These are phyloP conservation scores for Eonycteris spelaea DNA, from an alignment of 2,113 vertebrate genomes.

Conservation along the genomic window DNA sequence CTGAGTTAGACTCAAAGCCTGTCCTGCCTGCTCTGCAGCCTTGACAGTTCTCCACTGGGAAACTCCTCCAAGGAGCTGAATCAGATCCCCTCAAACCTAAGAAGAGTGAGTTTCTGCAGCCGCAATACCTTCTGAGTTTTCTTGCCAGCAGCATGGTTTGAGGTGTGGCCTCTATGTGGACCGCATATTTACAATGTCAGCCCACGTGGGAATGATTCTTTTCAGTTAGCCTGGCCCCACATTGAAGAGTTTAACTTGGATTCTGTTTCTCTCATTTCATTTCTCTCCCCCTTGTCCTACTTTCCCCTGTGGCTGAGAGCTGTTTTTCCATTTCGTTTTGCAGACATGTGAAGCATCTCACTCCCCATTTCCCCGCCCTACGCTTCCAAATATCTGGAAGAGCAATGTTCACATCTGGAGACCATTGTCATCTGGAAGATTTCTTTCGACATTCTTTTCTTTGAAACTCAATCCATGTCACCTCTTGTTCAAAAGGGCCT, in stretches of 20 bases:
- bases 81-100: neutral
- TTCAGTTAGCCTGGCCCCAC: neutral
- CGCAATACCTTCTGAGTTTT: neutral
- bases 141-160: neutral
- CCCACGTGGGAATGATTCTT: neutral
- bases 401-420: conserved; percentile 81
- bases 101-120: neutral
- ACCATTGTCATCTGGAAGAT: conserved; percentile 79
- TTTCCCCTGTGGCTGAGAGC: conserved; percentile 48
- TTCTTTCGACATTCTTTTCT: conserved; percentile 79
- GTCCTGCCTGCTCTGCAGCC: neutral
- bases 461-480: conserved; percentile 79
- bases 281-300: conserved; percentile 62
- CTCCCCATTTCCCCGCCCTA: neutral
- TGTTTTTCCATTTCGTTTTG: conserved; percentile 78
- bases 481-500: conserved; percentile 70
- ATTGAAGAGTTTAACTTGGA: conserved; percentile 51
- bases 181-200: conserved; percentile 16
- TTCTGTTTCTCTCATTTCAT: conserved; percentile 10
- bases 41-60: neutral
- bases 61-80: neutral
- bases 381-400: conserved; percentile 70
- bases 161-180: neutral
- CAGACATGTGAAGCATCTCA: conserved; percentile 69
- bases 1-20: neutral